phyloP scores from a whole-genome alignment of 2,113 vertebrate genomes.

The Heloderma charlesbogerti region DNA sequence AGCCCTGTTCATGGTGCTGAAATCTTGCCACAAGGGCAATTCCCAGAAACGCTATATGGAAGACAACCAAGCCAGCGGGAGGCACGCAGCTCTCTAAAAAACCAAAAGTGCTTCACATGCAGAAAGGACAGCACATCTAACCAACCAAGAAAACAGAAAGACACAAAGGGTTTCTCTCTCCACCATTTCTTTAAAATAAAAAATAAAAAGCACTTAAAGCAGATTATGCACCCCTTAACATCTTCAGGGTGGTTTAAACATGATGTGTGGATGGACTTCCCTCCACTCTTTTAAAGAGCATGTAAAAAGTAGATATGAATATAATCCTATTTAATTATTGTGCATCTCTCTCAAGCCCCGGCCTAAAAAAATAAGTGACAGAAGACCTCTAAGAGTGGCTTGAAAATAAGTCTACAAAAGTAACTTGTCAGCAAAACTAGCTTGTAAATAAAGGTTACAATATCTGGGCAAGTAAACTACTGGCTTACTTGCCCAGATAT shows the following conservation, averaged over 20 bases:
- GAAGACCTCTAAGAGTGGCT: not conserved
- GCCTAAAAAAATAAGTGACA: not conserved
- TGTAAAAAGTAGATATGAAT: not conserved
- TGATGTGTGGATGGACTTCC: not conserved
- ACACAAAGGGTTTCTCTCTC: not conserved
- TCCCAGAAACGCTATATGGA: not conserved
- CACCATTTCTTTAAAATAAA: not conserved
- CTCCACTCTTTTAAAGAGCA: conserved; percentile 1
- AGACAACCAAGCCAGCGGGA: not conserved
- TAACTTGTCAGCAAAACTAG: not conserved
- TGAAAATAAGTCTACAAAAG: not conserved
- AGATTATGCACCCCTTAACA: conserved; percentile 1
- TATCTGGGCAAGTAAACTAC: too few relatives aligned
- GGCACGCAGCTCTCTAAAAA: not conserved
- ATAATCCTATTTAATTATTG: not conserved
- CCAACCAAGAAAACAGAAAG: not conserved
- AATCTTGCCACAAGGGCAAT: not conserved
- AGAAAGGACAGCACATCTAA: not conserved
- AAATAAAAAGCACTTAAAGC: not conserved
- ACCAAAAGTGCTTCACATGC: not conserved
- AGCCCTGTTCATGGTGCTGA: conserved; percentile 34
- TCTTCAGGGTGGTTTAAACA: not conserved
- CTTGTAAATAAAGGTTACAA: not conserved
- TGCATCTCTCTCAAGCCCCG: not conserved
- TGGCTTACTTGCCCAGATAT: not conserved